Conservation (phyloP, 2,113 vertebrate species). For the Clinocottus analis region DNA sequence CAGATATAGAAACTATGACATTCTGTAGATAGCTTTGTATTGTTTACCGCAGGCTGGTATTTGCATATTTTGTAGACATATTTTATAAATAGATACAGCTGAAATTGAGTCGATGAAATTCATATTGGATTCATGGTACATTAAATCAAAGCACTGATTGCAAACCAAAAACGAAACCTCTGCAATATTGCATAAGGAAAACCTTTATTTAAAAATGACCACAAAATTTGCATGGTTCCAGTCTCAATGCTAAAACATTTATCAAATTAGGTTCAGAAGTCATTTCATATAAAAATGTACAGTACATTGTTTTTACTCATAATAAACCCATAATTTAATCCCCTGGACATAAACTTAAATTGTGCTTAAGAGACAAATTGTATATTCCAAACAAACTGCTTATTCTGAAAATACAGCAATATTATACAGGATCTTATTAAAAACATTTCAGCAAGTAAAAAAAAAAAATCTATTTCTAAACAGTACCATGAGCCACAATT, state of each 20-base stretch:
- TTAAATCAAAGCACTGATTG: not conserved
- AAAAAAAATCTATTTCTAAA: constrained; percentile 71
- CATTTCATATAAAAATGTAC: constrained; percentile 85
- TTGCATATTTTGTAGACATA: constrained; percentile 26
- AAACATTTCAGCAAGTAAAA: constrained; percentile 79
- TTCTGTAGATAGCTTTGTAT: constrained; percentile 1
- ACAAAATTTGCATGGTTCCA: constrained; percentile 81
- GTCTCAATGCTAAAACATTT: constrained; percentile 82
- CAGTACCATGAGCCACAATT: constrained; percentile 85
- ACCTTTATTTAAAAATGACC: constrained; percentile 87
- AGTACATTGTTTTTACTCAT: constrained; percentile 80
- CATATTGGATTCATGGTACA: not conserved
- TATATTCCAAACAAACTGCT: constrained; percentile 79
- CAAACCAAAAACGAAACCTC: not conserved
- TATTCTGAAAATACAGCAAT: constrained; percentile 84
- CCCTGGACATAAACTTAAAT: constrained; percentile 81
- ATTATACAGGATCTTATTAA: constrained; percentile 79
- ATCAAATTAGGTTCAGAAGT: constrained; percentile 85
- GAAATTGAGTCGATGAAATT: not conserved
- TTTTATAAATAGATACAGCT: constrained; percentile 13
- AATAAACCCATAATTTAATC: constrained; percentile 86
- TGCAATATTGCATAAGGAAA: constrained; percentile 72
- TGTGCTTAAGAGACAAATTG: constrained; percentile 84
- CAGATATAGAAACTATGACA: accelerated
- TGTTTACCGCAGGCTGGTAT: not conserved